Base-by-base conservation (phyloP, 2,113 vertebrate genomes). In the Chunga burmeisteri region DNA sequence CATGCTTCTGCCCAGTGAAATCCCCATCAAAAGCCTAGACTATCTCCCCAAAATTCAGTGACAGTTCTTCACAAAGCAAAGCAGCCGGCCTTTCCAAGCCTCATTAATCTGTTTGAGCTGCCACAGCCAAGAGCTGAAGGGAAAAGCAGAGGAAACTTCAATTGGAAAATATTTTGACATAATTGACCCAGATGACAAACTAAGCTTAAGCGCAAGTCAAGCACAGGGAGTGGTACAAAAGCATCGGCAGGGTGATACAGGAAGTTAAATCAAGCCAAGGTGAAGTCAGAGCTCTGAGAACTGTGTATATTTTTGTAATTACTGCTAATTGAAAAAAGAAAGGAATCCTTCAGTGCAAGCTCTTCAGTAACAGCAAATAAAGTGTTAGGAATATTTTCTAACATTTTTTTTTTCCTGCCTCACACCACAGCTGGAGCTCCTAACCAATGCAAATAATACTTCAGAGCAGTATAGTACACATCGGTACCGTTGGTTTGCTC, bases 131-230 rank as follows among this genome's bases (percentile, higher is more conserved):
- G 88, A 95, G 62, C 74, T 91, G 95, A 93, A 94, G 73, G 94
- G 82, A 89, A 96, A 94, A 73, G 94, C 91, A 95, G 63, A 96
- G 95, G 96, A 98, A 98, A 96, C 92, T 91, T 96, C 93, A 95
- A 75, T 20, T 97, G 97, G 95, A 96, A 96, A 98, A 94, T 97
- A 98, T 94, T 97, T 98, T 94, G 96, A 98, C 95, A 92, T 98
- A 98, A 98, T 94, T 98, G 98, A 98, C 97, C 97, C 98, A 97
- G 95, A 98, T 90, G 97, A 98, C 98, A 99, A 98, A 98, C 97
- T 96, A 93, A 63, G 97, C 97, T 98, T 97, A 97, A 96, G 90
- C 96, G 95, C 87, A 97, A 98, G 97, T 98, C 97, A 98, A 96
- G 97, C 74, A 66, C 75, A 61, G 83, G 80, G 96, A 96, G 93